Conservation (phyloP, 2,797 vertebrate genomes). For the Spheniscus humboldti region DNA sequence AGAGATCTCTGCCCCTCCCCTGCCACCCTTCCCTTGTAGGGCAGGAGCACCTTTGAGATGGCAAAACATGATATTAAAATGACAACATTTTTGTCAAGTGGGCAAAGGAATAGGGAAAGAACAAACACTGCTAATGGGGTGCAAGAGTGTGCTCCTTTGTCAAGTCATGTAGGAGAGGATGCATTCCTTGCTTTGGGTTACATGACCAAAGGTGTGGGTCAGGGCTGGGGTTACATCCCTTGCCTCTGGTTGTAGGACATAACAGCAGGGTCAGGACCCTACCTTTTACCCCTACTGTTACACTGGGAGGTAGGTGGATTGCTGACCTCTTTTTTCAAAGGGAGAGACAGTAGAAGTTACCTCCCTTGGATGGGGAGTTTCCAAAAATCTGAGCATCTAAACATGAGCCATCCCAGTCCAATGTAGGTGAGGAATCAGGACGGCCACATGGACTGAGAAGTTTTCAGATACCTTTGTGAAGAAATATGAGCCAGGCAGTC, state of each 20-base stretch:
- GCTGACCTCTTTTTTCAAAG: not conserved
- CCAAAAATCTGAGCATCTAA: not conserved
- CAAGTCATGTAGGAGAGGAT: not conserved
- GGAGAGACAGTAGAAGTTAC: not conserved
- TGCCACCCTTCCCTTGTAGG: not conserved
- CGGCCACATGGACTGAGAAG: not conserved
- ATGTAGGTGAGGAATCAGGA: not conserved
- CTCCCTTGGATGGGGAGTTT: not conserved
- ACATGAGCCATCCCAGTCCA: not conserved
- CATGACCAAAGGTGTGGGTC: not conserved
- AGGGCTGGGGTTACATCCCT: not conserved
- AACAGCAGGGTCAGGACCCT: not conserved
- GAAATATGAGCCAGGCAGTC: not conserved
- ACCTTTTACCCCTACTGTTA: not conserved
- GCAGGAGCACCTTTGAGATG: not conserved
- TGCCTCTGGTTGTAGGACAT: not conserved
- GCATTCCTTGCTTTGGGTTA: not conserved
- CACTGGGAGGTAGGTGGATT: not conserved
- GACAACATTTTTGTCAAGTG: not conserved
- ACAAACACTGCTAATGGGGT: not conserved
- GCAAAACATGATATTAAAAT: not conserved
- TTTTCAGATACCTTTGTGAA: not conserved
- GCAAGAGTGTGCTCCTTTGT: not conserved
- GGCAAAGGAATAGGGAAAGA: not conserved
- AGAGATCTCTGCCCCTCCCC: not conserved